A percentile compares a stretch with the other conserved stretches of the same genome.
These are phyloP conservation scores for Naso thynnoides DNA, from an alignment of 2,797 vertebrate genomes.

Conservation along the genomic window DNA sequence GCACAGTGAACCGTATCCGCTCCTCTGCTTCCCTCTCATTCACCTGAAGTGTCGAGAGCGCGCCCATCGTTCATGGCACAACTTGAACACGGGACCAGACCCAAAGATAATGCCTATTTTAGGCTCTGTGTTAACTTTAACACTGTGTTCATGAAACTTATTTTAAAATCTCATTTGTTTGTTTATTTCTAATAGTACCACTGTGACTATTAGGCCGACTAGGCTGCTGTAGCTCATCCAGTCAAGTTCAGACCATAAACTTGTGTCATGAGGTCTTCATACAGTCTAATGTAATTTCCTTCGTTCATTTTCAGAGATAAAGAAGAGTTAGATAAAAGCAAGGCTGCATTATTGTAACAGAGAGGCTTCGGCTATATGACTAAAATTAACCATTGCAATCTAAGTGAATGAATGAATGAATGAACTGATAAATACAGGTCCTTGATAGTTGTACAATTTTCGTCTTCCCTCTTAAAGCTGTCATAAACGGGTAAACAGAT, in stretches of 20 bases:
- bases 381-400: not conserved
- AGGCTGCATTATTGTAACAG: too few species aligned
- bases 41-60: constrained; percentile 85
- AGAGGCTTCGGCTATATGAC: too few species aligned
- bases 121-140: not conserved
- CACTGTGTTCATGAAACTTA: not conserved
- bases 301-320: not conserved
- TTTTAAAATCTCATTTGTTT: not conserved
- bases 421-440: not conserved
- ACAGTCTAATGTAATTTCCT: not conserved
- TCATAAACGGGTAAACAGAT: not conserved
- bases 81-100: constrained; percentile 58
- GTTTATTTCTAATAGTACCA: too few species aligned
- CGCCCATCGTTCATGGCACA: constrained; percentile 81
- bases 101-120: not conserved
- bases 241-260: not conserved
- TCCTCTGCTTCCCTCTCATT: constrained; percentile 80
- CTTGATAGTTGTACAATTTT: not conserved
- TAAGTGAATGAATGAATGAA: not conserved
- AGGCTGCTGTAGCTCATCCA: not conserved
- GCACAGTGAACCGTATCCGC: constrained; percentile 72
- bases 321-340: too few species aligned
- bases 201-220: too few species aligned
- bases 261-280: not conserved
- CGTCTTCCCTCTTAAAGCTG: not conserved